These are phyloP conservation scores for Ambastaia sidthimunki DNA, from an alignment of 2,797 vertebrate species.

Conservation along the genomic window DNA sequence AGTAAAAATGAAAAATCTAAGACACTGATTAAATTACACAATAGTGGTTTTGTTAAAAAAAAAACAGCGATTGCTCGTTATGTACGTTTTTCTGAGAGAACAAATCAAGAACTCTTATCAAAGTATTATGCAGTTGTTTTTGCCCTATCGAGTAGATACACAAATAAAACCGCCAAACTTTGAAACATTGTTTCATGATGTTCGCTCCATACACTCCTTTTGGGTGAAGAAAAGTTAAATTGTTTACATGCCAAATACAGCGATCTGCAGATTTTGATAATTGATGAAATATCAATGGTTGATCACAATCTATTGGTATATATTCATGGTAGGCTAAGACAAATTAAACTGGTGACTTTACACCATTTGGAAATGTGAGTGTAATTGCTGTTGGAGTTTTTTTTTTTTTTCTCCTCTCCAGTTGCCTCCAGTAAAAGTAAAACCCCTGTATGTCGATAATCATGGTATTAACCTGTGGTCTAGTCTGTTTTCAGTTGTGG, in stretches of 20 bases:
- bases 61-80: conserved; percentile 47
- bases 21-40: not conserved
- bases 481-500: conserved; percentile 19
- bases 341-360: no score
- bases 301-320: no score
- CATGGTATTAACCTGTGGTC: not conserved
- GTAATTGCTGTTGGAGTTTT: no score
- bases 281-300: conserved; percentile 59
- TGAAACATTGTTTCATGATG: not conserved
- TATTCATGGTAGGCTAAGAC: no score
- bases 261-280: conserved; percentile 51
- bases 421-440: not conserved
- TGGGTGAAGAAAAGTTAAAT: conserved; percentile 48
- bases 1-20: no score
- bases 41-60: conserved; percentile 35
- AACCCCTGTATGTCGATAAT: not conserved
- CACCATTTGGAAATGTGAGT: no score
- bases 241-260: conserved; percentile 24
- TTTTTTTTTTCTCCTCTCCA: no score
- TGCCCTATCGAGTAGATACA: no score
- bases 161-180: no score
- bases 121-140: no score
- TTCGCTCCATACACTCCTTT: conserved; percentile 28
- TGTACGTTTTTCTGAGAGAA: conserved; percentile 26
- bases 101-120: conserved; percentile 19